A percentile compares a stretch with the other conserved stretches of the same genome.
Conservation (phyloP, 1,140 invertebrate genomes). For the Eubasilissa regina region DNA sequence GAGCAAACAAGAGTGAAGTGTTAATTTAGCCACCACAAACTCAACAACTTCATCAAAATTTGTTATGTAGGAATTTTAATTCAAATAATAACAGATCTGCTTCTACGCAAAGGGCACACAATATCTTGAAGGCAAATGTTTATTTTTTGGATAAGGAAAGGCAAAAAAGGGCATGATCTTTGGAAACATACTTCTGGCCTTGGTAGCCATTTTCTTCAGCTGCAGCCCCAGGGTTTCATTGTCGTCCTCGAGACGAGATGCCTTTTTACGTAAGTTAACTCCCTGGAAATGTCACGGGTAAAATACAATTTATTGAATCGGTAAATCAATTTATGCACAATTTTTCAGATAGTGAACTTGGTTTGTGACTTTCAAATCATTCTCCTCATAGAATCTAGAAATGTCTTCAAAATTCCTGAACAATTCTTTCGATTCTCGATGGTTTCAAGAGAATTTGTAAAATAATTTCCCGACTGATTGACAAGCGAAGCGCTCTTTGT, state of each 20-base stretch:
- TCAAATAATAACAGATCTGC: neutral
- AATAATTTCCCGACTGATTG: too few species aligned
- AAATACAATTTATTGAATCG: neutral
- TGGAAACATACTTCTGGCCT: slow-evolving; percentile 81
- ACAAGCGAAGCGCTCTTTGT: too few species aligned
- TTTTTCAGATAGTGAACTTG: too few species aligned
- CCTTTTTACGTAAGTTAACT: slow-evolving; percentile 88
- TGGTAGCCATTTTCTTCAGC: slow-evolving; percentile 93
- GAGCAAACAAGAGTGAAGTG: slow-evolving; percentile 46
- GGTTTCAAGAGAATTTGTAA: too few species aligned
- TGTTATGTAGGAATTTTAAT: slow-evolving; percentile 11
- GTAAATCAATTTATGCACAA: neutral
- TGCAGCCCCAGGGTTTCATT: slow-evolving; percentile 93
- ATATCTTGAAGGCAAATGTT: neutral
- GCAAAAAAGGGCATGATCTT: slow-evolving; percentile 19
- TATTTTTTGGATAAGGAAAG: slow-evolving; percentile 12
- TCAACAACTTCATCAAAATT: slow-evolving; percentile 27
- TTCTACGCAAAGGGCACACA: slow-evolving; percentile 36
- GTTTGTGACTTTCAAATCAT: too few species aligned
- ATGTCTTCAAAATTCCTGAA: too few species aligned
- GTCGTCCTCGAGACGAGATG: slow-evolving; percentile 91
- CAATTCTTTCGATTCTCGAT: too few species aligned
- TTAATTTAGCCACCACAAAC: slow-evolving; percentile 55
- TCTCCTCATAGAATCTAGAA: too few species aligned
- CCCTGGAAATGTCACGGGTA: slow-evolving; percentile 75